Conservation (phyloP, 2,797 vertebrate genomes). For the Notamacropus eugenii region DNA sequence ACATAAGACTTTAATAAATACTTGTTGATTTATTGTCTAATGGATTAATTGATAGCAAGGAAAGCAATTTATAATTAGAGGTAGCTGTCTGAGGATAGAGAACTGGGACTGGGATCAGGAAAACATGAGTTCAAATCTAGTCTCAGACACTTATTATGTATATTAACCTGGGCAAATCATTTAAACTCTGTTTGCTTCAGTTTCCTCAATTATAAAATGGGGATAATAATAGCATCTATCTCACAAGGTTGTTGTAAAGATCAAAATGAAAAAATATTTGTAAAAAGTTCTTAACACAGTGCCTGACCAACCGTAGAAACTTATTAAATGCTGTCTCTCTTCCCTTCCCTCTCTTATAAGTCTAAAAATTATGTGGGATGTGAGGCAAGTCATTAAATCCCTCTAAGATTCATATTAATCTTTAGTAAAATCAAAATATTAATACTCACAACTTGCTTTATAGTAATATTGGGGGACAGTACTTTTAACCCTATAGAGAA, state of each 20-base stretch:
- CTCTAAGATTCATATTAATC: background rate
- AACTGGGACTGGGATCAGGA: too few relatives aligned
- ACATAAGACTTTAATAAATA: background rate
- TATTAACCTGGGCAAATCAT: too few relatives aligned
- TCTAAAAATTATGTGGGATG: background rate
- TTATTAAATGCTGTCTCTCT: background rate
- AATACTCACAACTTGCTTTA: background rate
- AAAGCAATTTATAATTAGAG: background rate
- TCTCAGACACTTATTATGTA: too few relatives aligned
- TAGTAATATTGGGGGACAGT: background rate
- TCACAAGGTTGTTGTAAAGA: background rate
- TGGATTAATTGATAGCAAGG: background rate
- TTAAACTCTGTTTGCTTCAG: background rate
- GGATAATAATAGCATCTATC: background rate
- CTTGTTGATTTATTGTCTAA: background rate
- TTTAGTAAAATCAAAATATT: background rate
- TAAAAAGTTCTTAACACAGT: background rate
- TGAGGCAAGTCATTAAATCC: background rate
- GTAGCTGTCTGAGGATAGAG: background rate
- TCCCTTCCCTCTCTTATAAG: background rate
- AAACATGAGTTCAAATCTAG: too few relatives aligned
- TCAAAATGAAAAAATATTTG: background rate
- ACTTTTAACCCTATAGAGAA: background rate
- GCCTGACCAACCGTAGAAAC: background rate
- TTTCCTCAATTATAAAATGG: background rate